A percentile compares a stretch with the other conserved stretches of the same genome.
phyloP scores from a whole-genome alignment of 35 echinoderm and acorn worm species.

The Ptychodera flava region DNA sequence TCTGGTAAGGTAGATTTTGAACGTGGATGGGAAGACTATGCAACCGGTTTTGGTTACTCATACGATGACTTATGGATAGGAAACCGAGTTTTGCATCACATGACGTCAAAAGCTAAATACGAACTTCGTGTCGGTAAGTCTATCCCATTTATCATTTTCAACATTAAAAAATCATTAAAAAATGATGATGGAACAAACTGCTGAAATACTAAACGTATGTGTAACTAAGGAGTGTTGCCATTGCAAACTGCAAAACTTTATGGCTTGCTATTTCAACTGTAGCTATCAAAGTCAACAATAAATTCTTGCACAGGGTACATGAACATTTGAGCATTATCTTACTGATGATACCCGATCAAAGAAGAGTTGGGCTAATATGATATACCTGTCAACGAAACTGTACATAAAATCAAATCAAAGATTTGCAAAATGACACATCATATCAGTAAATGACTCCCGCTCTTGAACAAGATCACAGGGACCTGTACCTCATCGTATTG shows the following conservation, averaged over 20 bases:
- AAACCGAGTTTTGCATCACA: conserved; percentile 56
- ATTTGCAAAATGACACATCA: too few species aligned
- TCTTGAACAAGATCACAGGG: too few species aligned
- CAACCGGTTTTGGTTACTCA: conserved; percentile 65
- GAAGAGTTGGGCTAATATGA: too few species aligned
- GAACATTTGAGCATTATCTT: background rate
- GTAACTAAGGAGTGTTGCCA: background rate
- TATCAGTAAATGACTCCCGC: too few species aligned
- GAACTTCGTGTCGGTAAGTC: conserved; percentile 77
- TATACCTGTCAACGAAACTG: too few species aligned
- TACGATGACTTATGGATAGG: conserved; percentile 77
- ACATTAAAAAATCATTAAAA: background rate
- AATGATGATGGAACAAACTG: background rate
- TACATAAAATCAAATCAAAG: too few species aligned
- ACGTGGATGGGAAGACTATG: conserved; percentile 67
- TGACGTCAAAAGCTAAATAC: conserved; percentile 51
- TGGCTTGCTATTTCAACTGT: background rate
- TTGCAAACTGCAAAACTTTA: background rate
- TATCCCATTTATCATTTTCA: too few species aligned
- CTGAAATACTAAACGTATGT: background rate
- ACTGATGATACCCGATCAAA: too few species aligned
- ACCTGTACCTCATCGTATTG: too few species aligned
- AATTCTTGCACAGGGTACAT: background rate
- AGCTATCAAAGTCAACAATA: background rate
- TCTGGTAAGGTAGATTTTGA: conserved; percentile 75